These are phyloP conservation scores for Nebria brevicollis DNA, from an alignment of 2,888 invertebrate species.

Conservation along the genomic window DNA sequence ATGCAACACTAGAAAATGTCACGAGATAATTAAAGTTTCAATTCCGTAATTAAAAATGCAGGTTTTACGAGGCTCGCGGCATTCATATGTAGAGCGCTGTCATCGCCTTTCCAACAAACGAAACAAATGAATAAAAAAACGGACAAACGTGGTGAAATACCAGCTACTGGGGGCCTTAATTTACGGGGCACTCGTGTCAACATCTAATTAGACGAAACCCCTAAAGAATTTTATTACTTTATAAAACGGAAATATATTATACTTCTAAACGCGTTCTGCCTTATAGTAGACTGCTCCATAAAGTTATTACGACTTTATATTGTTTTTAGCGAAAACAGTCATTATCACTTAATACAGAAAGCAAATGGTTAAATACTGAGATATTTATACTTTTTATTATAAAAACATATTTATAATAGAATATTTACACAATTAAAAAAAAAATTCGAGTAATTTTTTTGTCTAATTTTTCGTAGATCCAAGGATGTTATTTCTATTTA, in stretches of 20 bases:
- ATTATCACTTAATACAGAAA: too few species aligned
- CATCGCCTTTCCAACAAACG: slow-evolving; percentile 23
- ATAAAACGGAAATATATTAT: slow-evolving; percentile 28
- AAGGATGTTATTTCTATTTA: too few species aligned
- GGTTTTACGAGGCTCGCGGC: slow-evolving; percentile 25
- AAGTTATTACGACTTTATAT: not conserved
- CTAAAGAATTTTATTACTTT: slow-evolving; percentile 42
- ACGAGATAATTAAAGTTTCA: slow-evolving; percentile 32
- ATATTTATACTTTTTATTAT: too few species aligned
- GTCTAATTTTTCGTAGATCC: too few species aligned
- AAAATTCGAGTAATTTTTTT: too few species aligned
- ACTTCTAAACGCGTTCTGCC: not conserved
- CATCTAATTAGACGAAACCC: slow-evolving; percentile 42
- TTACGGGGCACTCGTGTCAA: slow-evolving; percentile 42
- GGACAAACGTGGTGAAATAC: slow-evolving; percentile 13
- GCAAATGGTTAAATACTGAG: too few species aligned
- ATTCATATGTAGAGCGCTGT: not conserved
- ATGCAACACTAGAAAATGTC: not conserved
- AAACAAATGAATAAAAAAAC: slow-evolving; percentile 31
- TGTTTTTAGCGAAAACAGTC: too few species aligned
- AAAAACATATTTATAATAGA: too few species aligned
- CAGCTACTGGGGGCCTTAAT: slow-evolving; percentile 25
- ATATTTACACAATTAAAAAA: too few species aligned
- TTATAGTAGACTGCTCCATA: not conserved
- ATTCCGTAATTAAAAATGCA: slow-evolving; percentile 42